Evolutionary conservation across 2,113 vertebrate genomes (phyloP), one percentile per base, ranked within the genome.

Genomic region (Gorsachius goisagi): DNA sequence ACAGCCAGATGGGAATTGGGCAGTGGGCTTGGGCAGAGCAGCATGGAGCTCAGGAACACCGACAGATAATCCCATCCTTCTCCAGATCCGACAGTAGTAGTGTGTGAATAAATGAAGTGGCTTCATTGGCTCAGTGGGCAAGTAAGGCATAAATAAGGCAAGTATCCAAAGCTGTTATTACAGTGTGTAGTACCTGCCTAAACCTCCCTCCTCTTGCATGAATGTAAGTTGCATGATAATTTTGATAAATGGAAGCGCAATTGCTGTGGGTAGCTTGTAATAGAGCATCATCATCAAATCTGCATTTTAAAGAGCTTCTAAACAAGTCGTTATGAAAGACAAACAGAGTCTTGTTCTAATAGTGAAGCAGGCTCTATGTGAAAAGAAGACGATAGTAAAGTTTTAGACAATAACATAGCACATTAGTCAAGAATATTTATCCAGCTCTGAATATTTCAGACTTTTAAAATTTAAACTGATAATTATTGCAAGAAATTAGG

Each of bases 191-290:
- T 53, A 55, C 78, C 88, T 53, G 55, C 66, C 16, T 21, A 90
- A 96, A 95, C 92, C 77, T 88, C 84, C 88, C 85, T 79, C 24
- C 44, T 96, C 79, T 74, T 75, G 50, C 71, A 95, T 80, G 67
- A 83, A 89, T 50, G 28, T 55, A 94, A 93, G 52, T 59, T 6
- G 2, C 28, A 30, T 58, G 87, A 90, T 93, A 91, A 92, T 93
- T 85, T 72, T 93, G 76, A 55, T 82, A 95, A 97, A 88, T 94
- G 72, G 81, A 22, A 73, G 90, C 9, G 8, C 47, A 76, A 5
- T 77, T 94, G 73, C 0, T 3, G 47, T 92, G 33, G 66, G 69
- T 66, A 87, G 44, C 55, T 93, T 13, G 3, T 82, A 94, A 64
- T 3, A 82, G 19, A 21, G 5, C 58, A 81, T 39, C 15, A n/a